These are phyloP conservation scores for Dipodomys ordii DNA, from an alignment of 2,113 vertebrate species.

Conservation along the genomic window DNA sequence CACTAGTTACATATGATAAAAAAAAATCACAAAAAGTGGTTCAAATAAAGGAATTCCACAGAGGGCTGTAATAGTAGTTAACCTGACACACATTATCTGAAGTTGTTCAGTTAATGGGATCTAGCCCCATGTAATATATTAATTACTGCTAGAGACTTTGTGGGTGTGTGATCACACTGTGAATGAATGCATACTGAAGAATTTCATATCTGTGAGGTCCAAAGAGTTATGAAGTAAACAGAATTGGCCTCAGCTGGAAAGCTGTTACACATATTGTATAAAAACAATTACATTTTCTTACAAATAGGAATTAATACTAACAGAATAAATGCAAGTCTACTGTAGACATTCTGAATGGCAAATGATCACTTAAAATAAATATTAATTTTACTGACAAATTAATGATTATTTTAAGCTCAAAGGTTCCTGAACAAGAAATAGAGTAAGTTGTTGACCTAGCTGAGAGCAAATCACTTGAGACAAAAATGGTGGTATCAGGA, in stretches of 20 bases:
- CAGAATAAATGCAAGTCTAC: conserved; percentile 20
- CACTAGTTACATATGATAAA: not conserved
- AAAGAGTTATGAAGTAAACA: conserved; percentile 67
- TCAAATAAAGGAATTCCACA: not conserved
- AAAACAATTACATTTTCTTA: conserved; percentile 51
- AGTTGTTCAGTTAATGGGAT: conserved; percentile 45
- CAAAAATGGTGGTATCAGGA: conserved; percentile 12
- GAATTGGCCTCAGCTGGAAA: conserved; percentile 53
- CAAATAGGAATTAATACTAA: not conserved
- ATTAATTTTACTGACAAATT: conserved; percentile 24
- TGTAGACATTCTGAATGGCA: not conserved
- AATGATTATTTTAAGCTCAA: conserved; percentile 53
- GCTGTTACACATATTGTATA: not conserved
- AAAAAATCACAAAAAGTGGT: not conserved
- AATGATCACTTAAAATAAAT: conserved; percentile 19
- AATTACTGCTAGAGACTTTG: conserved; percentile 51
- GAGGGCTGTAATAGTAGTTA: not conserved
- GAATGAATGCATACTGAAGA: conserved; percentile 23
- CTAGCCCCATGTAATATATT: conserved; percentile 13
- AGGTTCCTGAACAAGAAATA: not conserved
- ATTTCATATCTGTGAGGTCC: conserved; percentile 51
- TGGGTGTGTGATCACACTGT: conserved; percentile 49
- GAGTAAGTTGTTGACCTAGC: not conserved
- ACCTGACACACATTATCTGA: conserved; percentile 32
- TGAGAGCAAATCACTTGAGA: conserved; percentile 7